These are phyloP conservation scores for Brachionus calyciflorus DNA, from an alignment of 1,140 invertebrate species.

Conservation along the genomic window DNA sequence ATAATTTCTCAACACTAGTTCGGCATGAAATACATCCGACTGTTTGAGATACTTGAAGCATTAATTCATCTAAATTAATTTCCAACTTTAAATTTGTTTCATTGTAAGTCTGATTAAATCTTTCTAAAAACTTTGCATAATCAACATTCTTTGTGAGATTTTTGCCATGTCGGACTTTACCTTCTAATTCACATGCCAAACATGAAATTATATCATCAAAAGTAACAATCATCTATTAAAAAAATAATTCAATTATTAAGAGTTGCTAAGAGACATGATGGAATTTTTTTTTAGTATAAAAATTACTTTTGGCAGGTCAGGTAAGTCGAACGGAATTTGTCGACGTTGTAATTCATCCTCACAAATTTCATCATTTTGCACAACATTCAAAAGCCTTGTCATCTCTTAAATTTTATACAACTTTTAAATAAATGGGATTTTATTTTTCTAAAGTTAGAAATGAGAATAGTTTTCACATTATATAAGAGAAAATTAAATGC, in stretches of 20 bases:
- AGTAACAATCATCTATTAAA: background rate
- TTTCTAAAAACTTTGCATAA: constrained; percentile 6
- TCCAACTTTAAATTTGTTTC: background rate
- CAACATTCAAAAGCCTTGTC: constrained; percentile 10
- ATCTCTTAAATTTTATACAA: background rate
- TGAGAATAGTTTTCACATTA: constrained; percentile 38
- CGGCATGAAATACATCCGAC: constrained; percentile 4
- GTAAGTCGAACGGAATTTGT: constrained; percentile 20
- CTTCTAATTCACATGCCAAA: background rate
- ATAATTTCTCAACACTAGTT: background rate
- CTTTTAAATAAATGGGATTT: background rate
- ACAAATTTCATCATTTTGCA: background rate
- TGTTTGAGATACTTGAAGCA: background rate
- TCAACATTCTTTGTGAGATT: background rate
- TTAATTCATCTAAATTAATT: background rate
- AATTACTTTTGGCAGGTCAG: background rate
- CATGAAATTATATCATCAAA: constrained; percentile 33
- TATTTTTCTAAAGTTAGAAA: background rate
- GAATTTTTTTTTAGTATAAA: too few relatives aligned
- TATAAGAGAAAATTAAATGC: too few relatives aligned
- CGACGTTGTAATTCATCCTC: background rate
- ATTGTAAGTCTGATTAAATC: background rate
- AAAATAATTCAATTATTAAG: background rate
- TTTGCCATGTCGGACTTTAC: background rate
- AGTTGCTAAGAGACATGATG: too few relatives aligned